Percentiles rank a stretch among this genome's conserved stretches.
Conservation (phyloP, 2,888 invertebrate species). For the Acleris sparsana region DNA sequence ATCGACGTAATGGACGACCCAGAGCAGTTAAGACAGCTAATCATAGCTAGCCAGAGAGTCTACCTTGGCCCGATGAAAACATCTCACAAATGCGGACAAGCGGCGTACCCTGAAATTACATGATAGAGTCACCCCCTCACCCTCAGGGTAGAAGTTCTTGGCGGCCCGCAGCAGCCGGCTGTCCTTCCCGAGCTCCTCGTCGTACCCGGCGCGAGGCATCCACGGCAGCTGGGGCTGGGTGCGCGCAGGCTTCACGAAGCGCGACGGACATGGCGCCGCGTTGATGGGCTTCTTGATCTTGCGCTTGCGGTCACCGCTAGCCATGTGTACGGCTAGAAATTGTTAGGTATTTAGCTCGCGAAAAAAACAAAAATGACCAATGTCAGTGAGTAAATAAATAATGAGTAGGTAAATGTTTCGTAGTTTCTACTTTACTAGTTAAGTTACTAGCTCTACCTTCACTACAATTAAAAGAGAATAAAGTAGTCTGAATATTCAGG, state of each 20-base stretch:
- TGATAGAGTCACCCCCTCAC: conserved; percentile 43
- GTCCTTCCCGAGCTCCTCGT: conserved; percentile 64
- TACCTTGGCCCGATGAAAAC: no score
- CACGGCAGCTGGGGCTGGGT: conserved; percentile 53
- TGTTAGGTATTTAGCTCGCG: no score
- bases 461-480: no score
- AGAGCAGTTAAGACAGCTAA: no score
- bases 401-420: no score
- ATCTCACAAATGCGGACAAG: conserved; percentile 46
- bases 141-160: conserved; percentile 71
- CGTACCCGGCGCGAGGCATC: conserved; percentile 71
- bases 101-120: not conserved
- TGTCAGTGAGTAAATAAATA: no score
- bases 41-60: no score
- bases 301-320: conserved; percentile 63
- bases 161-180: conserved; percentile 64
- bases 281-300: conserved; percentile 40
- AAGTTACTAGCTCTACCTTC: no score
- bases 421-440: no score
- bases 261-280: conserved; percentile 56
- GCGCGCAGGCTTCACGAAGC: conserved; percentile 56
- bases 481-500: no score
- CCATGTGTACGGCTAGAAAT: conserved; percentile 46
- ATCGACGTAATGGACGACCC: no score
- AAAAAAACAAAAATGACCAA: no score